Base-by-base conservation (phyloP, 2,888 invertebrate genomes). In the Glaucopsyche alexis region DNA sequence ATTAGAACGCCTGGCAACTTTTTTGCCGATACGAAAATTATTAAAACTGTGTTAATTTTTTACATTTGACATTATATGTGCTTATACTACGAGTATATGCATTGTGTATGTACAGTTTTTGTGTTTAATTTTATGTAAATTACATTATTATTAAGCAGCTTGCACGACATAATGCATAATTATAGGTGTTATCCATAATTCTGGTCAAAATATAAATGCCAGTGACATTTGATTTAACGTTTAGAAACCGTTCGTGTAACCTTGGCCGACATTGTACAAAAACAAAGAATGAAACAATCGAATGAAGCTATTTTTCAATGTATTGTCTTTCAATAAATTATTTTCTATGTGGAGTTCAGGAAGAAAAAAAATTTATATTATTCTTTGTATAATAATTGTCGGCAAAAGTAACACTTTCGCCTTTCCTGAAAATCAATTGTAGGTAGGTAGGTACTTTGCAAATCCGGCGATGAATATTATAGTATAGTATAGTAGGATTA, bases 191-290 rank as follows among this genome's bases (percentile, higher is more conserved):
- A 11, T 13, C 29, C 13, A 13, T 60, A 29, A 13, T 13, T 60
- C 29, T 38, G 60, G 60, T 29, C 60, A 60, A 60, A 60, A 60
- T 60, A 60, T 38, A 60, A 60, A 38, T 9, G 60, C 29, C 60
- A 60, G 60, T 60, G 29, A 60, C 29, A 60, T 60, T 60, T 60
- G 60, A 60, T 38, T 60, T 60, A 13, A 60, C 60, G 60, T 60
- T 60, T 60, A 38, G 60, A 60, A 60, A 60, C 29, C 29, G 60
- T 60, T 60, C 60, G 60, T 29, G 29, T 60, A 38, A 60, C 60
- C 60, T 60, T 60, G 60, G 1, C 60, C 60, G 38, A 38, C 7
- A 60, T 29, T 60, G 38, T 60, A 60, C 60, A 13, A 60, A 60
- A 60, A 60, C 60, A 19, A 60, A 38, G 29, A 38, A 19, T 13